phyloP scores from a whole-genome alignment of 2,888 invertebrate genomes.

The Adelognathus sp. region DNA sequence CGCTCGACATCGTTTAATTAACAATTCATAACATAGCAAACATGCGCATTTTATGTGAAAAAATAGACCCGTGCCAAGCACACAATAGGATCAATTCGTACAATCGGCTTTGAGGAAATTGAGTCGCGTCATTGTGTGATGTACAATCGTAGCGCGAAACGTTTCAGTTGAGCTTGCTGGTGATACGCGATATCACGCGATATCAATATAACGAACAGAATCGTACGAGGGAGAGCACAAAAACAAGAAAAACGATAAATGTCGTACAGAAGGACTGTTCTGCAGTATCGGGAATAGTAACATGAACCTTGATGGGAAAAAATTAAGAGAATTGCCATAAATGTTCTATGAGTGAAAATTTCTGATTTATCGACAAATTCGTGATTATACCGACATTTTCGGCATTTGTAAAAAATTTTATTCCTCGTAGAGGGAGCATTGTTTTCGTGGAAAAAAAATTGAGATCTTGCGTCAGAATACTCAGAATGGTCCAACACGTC shows the following conservation, averaged over 20 bases:
- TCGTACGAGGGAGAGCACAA: not conserved
- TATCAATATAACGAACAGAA: not conserved
- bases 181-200: constrained; percentile 7
- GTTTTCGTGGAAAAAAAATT: no score
- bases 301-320: no score
- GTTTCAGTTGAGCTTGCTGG: not conserved
- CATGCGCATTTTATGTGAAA: not conserved
- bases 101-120: not conserved
- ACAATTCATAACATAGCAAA: not conserved
- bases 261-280: no score
- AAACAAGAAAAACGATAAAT: not conserved
- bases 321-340: no score
- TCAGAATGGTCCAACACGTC: no score
- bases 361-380: no score
- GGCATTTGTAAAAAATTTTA: no score
- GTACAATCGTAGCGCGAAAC: constrained; percentile 5
- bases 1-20: not conserved
- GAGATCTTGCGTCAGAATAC: no score
- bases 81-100: constrained; percentile 15
- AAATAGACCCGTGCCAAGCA: not conserved
- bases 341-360: no score
- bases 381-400: no score
- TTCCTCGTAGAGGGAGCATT: no score
- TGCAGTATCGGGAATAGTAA: no score
- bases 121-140: not conserved